Evolutionary conservation across 2,888 invertebrate genomes (phyloP).

Genomic region (Xestia xanthographa): DNA sequence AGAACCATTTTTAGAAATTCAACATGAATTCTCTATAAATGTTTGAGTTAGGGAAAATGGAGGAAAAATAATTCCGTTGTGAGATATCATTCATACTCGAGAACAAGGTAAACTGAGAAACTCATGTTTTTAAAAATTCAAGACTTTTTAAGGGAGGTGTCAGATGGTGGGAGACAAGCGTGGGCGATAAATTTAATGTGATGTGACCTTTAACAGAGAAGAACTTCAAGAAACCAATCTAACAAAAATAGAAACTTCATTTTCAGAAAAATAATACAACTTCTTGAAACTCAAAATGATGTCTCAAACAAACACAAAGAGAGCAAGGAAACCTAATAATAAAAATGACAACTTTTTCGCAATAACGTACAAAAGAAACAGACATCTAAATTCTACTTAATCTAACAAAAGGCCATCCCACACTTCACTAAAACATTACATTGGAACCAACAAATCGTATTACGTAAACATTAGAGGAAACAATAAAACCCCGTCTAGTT

Average conservation of each 20-base stretch:
- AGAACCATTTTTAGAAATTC: slow-evolving; percentile 39
- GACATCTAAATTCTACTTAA: slow-evolving; percentile 8
- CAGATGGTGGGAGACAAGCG: slow-evolving; percentile 2
- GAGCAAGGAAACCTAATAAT: slow-evolving; percentile 14
- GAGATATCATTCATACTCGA: slow-evolving; percentile 54
- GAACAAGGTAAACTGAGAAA: slow-evolving; percentile 46
- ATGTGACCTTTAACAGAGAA: neutral
- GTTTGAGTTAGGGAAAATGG: slow-evolving; percentile 44
- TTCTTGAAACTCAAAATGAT: neutral
- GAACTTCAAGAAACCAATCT: neutral
- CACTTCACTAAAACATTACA: slow-evolving; percentile 12
- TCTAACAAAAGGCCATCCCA: neutral
- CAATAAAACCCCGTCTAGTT: slow-evolving; percentile 34
- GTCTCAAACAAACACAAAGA: slow-evolving; percentile 7
- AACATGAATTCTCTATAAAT: slow-evolving; percentile 47
- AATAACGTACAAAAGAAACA: slow-evolving; percentile 3
- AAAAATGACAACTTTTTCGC: neutral
- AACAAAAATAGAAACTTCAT: neutral
- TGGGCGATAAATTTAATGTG: neutral
- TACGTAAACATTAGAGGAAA: neutral
- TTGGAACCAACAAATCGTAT: slow-evolving; percentile 7
- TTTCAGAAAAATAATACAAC: neutral
- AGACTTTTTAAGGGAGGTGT: slow-evolving; percentile 20
- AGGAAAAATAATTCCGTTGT: slow-evolving; percentile 50
- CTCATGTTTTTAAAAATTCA: slow-evolving; percentile 60